phyloP scores from a whole-genome alignment of 1,140 invertebrate species.

The Brachionus sp. region DNA sequence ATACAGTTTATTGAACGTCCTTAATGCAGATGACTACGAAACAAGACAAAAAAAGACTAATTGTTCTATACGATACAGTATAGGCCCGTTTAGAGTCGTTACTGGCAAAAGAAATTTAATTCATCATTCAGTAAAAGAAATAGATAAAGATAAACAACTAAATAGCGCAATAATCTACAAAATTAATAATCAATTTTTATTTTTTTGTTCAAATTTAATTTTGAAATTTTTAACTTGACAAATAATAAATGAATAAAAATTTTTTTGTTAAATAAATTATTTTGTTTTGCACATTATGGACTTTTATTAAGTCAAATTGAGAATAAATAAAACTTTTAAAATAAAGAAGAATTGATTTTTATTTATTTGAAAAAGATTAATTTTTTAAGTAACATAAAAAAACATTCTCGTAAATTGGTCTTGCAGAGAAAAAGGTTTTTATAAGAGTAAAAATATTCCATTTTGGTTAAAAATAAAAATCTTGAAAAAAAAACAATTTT shows the following conservation, averaged over 20 bases:
- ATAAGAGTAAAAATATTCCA: no score
- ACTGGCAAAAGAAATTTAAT: not conserved
- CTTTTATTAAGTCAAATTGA: no score
- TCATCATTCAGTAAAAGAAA: not conserved
- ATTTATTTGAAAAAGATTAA: no score
- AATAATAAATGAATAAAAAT: not conserved
- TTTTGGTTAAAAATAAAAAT: no score
- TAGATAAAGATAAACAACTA: not conserved
- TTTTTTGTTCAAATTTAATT: not conserved
- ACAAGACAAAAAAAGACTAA: not conserved
- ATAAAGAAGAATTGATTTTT: no score
- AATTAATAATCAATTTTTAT: not conserved
- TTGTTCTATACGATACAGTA: not conserved
- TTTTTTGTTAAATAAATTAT: not conserved
- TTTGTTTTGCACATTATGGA: no score
- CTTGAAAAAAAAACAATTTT: no score
- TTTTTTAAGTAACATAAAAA: no score
- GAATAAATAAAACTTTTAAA: no score
- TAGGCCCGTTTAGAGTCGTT: not conserved
- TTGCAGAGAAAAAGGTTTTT: no score
- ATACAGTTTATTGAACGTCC: conserved; percentile 4
- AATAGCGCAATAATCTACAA: not conserved
- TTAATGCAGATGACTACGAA: not conserved
- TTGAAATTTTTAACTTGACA: not conserved
- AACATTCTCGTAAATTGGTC: no score